These are phyloP conservation scores for Tupaia tana DNA, from an alignment of 2,113 vertebrate genomes.

Conservation along the genomic window DNA sequence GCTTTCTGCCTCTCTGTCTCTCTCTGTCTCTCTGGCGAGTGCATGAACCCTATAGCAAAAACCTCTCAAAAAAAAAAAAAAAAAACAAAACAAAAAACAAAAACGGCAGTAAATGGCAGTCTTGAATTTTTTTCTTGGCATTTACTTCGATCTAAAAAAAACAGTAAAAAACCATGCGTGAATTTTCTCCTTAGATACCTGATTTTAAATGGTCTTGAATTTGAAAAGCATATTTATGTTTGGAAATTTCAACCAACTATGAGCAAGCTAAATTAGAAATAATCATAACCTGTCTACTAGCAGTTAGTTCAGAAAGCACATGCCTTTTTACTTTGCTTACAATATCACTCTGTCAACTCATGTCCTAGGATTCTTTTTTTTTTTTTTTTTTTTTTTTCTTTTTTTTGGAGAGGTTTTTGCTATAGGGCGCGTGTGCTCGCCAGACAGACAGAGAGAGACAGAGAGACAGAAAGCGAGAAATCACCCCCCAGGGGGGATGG, in stretches of 20 bases:
- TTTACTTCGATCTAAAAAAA: conserved; percentile 11
- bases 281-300: neutral
- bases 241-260: neutral
- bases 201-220: neutral
- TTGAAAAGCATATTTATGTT: conserved; percentile 18
- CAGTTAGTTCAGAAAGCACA: neutral
- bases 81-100: too few relatives aligned
- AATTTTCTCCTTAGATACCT: neutral
- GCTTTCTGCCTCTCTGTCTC: too few relatives aligned
- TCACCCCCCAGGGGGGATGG: too few relatives aligned
- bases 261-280: neutral
- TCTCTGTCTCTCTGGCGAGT: too few relatives aligned
- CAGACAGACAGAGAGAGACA: too few relatives aligned
- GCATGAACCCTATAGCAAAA: too few relatives aligned
- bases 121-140: neutral
- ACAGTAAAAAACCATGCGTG: neutral
- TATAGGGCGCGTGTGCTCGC: too few relatives aligned
- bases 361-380: neutral
- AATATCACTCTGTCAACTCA: neutral
- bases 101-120: neutral
- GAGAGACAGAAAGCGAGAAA: too few relatives aligned
- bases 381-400: too few relatives aligned
- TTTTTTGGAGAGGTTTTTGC: too few relatives aligned
- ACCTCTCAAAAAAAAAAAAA: too few relatives aligned
- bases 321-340: neutral